Base-by-base conservation (phyloP, 2,888 invertebrate genomes). In the Athalia rosae region DNA sequence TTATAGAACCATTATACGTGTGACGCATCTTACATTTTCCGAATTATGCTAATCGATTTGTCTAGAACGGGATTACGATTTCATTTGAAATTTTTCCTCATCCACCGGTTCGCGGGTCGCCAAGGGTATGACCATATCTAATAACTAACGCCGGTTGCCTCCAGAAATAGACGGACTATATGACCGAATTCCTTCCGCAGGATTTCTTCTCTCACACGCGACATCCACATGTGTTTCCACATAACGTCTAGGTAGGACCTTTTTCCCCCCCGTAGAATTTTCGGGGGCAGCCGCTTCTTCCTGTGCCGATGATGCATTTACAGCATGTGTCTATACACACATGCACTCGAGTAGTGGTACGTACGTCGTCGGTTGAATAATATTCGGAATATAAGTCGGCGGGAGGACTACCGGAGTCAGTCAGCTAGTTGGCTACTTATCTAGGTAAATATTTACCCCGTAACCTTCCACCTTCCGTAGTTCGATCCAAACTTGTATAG, bases 111-210 rank as follows among this genome's bases (percentile, higher is more conserved):
- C 28, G 67, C 28, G 67, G 28, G 67, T 67, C 48, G 11, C 28
- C 62, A 9, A 62, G 62, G 15, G 50, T 28, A 13, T 15, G 28
- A n/a, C 15, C 6, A 9, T 45, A 13, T 56, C 11, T 8, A 56
- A 58, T 13, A 8, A n/a, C 11, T 4, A n/a, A 13, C 4, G 15
- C 13, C 4, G 61, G 8, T 9, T 50, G 15, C n/a, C n/a, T 74
- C 74, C 15, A 13, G 28, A 74, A 74, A 74, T 74, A 74, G 74
- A 11, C 41, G 58, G 43, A 11, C 73, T 61, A 15, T 61, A 15
- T 71, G 74, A 74, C 74, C 74, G 74, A 74, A 74, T 74, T 74
- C 74, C 74, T 62, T 61, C 48, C 74, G 74, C n/a, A 74, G 62
- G 74, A 74, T 74, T 74, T 74, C 28, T 28, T 28, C 28, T 28